Evolutionary conservation across 2,113 vertebrate species (phyloP).

Genomic region (Ptilonorhynchus violaceus): DNA sequence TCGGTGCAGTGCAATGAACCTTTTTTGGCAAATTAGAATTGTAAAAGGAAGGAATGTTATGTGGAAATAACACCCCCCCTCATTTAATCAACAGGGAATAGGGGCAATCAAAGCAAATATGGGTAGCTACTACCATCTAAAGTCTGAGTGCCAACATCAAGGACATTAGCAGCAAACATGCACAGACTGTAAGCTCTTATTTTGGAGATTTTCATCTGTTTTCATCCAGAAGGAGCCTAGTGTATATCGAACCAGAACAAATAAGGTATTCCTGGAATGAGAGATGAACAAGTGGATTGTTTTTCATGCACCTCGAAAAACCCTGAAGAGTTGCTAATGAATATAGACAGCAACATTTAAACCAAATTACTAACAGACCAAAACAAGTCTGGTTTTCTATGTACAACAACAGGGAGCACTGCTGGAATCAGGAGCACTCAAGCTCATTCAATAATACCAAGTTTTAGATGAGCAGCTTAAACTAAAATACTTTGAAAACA

Average conservation of each 20-base stretch:
- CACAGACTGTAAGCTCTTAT: background rate
- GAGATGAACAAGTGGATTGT: background rate
- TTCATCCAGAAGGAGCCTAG: background rate
- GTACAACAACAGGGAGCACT: background rate
- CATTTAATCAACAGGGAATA: background rate
- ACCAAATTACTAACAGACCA: background rate
- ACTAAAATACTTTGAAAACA: background rate
- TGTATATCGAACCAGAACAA: background rate
- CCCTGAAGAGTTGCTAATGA: background rate
- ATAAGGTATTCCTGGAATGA: background rate
- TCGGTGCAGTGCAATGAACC: background rate
- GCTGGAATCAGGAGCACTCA: background rate
- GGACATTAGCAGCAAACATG: background rate
- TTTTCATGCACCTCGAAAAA: background rate
- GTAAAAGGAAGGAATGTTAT: background rate
- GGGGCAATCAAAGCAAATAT: background rate
- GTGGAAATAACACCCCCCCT: background rate
- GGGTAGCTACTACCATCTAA: background rate
- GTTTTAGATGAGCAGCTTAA: background rate
- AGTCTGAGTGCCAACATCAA: background rate
- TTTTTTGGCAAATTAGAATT: background rate
- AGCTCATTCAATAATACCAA: background rate
- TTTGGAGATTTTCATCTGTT: background rate
- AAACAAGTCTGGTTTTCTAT: background rate
- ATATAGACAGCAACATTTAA: background rate